These are phyloP conservation scores for Amiota mariae DNA, from an alignment of 2,888 invertebrate genomes.

Conservation along the genomic window DNA sequence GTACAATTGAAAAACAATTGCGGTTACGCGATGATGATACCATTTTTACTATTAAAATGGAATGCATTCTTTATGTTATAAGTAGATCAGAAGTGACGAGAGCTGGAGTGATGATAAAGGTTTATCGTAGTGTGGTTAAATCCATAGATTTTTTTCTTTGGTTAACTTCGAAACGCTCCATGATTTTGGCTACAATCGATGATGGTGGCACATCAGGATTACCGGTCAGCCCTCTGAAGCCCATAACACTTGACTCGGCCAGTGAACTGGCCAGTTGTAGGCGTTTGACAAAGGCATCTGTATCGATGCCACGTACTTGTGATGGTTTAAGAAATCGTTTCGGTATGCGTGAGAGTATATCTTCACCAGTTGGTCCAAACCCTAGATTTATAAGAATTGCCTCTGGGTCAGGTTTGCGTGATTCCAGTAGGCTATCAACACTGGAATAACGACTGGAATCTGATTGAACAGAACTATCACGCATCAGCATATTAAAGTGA, in stretches of 20 bases:
- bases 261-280: constrained; percentile 83
- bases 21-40: neutral
- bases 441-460: constrained; percentile 82
- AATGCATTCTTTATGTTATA: neutral
- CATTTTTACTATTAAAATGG: neutral
- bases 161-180: constrained; percentile 80
- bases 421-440: constrained; percentile 87
- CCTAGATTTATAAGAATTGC: constrained; percentile 87
- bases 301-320: constrained; percentile 82
- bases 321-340: constrained; percentile 86
- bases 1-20: neutral
- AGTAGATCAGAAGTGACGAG: constrained; percentile 57
- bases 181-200: constrained; percentile 86
- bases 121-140: constrained; percentile 35
- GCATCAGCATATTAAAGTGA: constrained; percentile 60
- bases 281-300: constrained; percentile 83
- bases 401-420: constrained; percentile 90
- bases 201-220: constrained; percentile 86
- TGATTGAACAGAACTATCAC: constrained; percentile 72
- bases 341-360: constrained; percentile 85
- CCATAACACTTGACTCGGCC: constrained; percentile 84
- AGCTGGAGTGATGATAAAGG: neutral
- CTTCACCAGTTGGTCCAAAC: constrained; percentile 83
- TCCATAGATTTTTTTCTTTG: constrained; percentile 75
- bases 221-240: constrained; percentile 85